Percentiles rank a stretch among this genome's conserved stretches.
phyloP scores from a whole-genome alignment of 2,797 vertebrate species.

The Ctenopoma kingsleyae region DNA sequence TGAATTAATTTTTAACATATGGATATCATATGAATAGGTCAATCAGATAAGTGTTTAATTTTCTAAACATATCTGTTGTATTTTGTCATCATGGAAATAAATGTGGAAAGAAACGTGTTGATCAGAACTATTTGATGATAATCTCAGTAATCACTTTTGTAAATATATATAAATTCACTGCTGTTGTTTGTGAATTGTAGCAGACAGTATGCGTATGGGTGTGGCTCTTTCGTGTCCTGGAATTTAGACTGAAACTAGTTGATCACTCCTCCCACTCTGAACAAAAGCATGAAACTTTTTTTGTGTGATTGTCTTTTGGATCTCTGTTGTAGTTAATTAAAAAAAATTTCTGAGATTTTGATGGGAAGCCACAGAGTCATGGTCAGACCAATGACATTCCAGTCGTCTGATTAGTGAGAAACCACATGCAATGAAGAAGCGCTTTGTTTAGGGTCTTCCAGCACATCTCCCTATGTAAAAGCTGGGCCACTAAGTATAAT shows the following conservation, averaged over 20 bases:
- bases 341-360: constrained; percentile 35
- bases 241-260: constrained; percentile 76
- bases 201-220: constrained; percentile 19
- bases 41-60: not conserved
- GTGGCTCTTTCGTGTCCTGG: constrained; percentile 48
- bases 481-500: constrained; percentile 39
- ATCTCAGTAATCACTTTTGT: not conserved
- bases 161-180: not conserved
- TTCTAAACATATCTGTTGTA: not conserved
- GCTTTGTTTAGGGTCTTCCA: constrained; percentile 55
- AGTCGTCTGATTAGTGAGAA: constrained; percentile 64
- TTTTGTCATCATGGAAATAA: not conserved
- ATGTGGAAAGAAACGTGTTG: not conserved
- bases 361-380: constrained; percentile 37
- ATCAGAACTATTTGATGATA: not conserved
- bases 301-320: constrained; percentile 16
- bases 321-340: constrained; percentile 15
- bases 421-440: constrained; percentile 46
- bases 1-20: not conserved
- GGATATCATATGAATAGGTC: not conserved
- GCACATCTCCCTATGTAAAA: constrained; percentile 37
- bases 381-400: constrained; percentile 54
- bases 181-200: not conserved
- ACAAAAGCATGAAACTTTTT: constrained; percentile 57
- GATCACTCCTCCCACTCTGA: constrained; percentile 59